Evolutionary conservation across 2,113 vertebrate genomes (phyloP), one percentile per base, ranked within the genome.

Genomic region (Cervus canadensis): DNA sequence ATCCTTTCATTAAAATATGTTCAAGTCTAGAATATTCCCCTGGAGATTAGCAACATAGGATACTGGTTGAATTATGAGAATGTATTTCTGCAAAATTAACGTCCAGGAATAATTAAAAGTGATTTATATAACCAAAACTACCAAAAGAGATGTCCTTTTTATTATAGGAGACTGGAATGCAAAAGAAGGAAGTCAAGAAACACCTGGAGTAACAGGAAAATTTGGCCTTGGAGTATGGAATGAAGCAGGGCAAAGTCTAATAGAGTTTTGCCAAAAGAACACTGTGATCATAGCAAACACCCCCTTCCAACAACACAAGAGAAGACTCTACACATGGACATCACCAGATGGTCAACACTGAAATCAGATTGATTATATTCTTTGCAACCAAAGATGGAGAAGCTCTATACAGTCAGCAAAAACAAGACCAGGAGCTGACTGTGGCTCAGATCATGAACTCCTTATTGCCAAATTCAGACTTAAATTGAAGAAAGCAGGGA

Each of bases 1-100:
- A 13, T 56, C 11, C 11, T 91, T 40, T 81, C 3, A 9, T 54
- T 97, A 83, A 97, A 76, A 26, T 13, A 45, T 79, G 86, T 85
- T 83, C 28, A 92, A 74, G 4, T 50, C 7, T n/a, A 48, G 7
- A 96, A 79, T 74, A 87, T 87, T 84, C n/a, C 52, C 5, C 21
- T 83, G 48, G 91, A 95, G 91, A 94, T 85, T 91, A 91, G n/a
- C 33, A 96, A 52, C 43, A 79, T 52, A 81, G 7, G 5, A 15
- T 50, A 89, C 3, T 89, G 26, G 79, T 43, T 94, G 64, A 94
- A 92, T 71, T 57, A 48, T 13, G 45, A 91, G 28, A 48, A 87
- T 89, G 57, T 71, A 12, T 91, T 96, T 96, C 60, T 85, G 52
- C 11, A 92, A 43, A 96, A 86, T 87, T 87, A 98, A 94, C 93